Evolutionary conservation across 2,888 invertebrate genomes (phyloP).

Genomic region (Atethmia centrago): DNA sequence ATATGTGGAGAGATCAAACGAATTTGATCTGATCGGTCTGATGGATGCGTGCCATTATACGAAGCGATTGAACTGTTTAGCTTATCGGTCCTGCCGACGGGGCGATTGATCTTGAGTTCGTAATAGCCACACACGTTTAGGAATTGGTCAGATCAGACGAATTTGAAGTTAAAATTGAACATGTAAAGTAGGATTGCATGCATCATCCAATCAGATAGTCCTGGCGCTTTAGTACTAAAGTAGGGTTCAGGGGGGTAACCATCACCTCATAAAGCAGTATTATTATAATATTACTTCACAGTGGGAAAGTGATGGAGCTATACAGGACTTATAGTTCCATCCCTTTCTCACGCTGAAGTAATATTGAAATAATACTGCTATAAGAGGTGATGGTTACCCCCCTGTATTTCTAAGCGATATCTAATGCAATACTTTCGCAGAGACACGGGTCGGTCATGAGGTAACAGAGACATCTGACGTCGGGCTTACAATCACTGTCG

Average conservation of each 20-base stretch:
- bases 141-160: background rate
- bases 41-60: too few relatives aligned
- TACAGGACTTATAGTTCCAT: too few relatives aligned
- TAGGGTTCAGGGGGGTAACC: too few relatives aligned
- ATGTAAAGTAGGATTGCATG: background rate
- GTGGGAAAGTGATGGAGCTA: too few relatives aligned
- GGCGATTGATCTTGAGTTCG: background rate
- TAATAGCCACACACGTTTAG: background rate
- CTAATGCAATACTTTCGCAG: background rate
- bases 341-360: too few relatives aligned
- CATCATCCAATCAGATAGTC: background rate
- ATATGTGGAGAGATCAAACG: too few relatives aligned
- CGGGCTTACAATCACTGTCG: background rate
- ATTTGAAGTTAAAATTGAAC: background rate
- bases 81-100: background rate
- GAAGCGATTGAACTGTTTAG: too few relatives aligned
- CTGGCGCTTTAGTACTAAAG: background rate
- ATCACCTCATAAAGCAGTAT: too few relatives aligned
- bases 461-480: background rate
- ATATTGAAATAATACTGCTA: too few relatives aligned
- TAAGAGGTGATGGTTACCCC: too few relatives aligned
- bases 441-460: background rate
- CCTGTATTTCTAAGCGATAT: background rate
- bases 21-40: too few relatives aligned
- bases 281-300: too few relatives aligned